Conservation (phyloP, 2,797 vertebrate genomes). For the Danio albolineatus region DNA sequence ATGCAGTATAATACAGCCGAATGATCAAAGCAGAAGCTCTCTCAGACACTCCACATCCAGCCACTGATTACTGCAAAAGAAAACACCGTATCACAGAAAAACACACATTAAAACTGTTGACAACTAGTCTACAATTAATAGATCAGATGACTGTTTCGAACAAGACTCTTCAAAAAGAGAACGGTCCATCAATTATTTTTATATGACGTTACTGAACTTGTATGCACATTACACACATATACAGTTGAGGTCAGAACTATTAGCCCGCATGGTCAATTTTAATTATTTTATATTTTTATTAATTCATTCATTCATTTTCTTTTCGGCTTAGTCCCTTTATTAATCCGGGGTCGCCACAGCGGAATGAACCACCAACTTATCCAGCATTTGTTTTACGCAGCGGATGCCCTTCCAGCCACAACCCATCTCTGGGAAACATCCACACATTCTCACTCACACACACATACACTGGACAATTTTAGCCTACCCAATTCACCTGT, state of each 20-base stretch:
- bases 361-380: too few relatives aligned
- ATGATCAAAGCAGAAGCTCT: slow-evolving; percentile 48
- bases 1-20: slow-evolving; percentile 33
- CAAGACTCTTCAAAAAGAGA: slow-evolving; percentile 2
- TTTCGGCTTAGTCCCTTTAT: too few relatives aligned
- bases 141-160: not conserved
- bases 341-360: too few relatives aligned
- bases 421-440: too few relatives aligned
- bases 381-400: too few relatives aligned
- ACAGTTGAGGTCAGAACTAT: not conserved
- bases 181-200: not conserved
- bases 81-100: slow-evolving; percentile 27
- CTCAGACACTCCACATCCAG: slow-evolving; percentile 25
- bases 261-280: too few relatives aligned
- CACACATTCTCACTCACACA: too few relatives aligned
- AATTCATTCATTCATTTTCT: too few relatives aligned
- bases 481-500: too few relatives aligned
- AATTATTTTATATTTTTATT: too few relatives aligned
- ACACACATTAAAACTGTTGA: slow-evolving; percentile 4
- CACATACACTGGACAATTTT: too few relatives aligned
- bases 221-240: not conserved
- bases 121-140: slow-evolving; percentile 2
- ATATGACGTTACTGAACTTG: not conserved
- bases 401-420: too few relatives aligned
- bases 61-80: slow-evolving; percentile 21